Conservation (phyloP, 2,888 invertebrate genomes). For the Cordilura impudica region DNA sequence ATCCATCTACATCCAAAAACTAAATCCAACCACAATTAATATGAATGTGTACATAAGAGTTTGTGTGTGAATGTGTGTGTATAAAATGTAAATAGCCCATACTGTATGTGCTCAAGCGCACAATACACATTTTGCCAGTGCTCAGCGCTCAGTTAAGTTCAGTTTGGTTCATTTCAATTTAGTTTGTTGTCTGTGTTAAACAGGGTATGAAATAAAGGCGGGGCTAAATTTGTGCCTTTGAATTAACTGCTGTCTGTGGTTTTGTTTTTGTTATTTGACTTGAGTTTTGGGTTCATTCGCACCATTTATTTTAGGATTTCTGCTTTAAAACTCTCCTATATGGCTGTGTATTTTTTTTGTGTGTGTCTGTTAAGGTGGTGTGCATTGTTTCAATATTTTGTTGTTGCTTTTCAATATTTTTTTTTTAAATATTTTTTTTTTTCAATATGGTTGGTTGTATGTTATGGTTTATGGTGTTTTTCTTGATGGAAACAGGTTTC, state of each 20-base stretch:
- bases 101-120: slow-evolving; percentile 42
- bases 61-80: neutral
- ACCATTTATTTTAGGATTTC: slow-evolving; percentile 61
- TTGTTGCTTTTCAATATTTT: neutral
- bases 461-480: slow-evolving; percentile 39
- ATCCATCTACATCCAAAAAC: slow-evolving; percentile 11
- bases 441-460: slow-evolving; percentile 59
- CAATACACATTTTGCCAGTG: slow-evolving; percentile 65
- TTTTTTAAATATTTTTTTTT: slow-evolving; percentile 12
- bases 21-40: slow-evolving; percentile 47
- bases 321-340: slow-evolving; percentile 22
- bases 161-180: neutral
- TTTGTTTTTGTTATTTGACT: slow-evolving; percentile 35
- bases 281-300: slow-evolving; percentile 60
- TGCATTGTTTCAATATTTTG: slow-evolving; percentile 37
- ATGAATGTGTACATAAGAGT: slow-evolving; percentile 9
- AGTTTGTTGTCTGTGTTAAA: neutral
- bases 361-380: neutral
- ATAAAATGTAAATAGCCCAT: neutral
- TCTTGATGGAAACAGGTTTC: slow-evolving; percentile 23
- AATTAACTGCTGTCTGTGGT: neutral
- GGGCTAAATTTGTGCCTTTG: slow-evolving; percentile 62
- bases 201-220: slow-evolving; percentile 66
- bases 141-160: neutral
- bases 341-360: neutral